Evolutionary conservation across 2,888 invertebrate genomes (phyloP), one percentile per base, ranked within the genome.

Genomic region (Liopterus haemorrhoidalis): DNA sequence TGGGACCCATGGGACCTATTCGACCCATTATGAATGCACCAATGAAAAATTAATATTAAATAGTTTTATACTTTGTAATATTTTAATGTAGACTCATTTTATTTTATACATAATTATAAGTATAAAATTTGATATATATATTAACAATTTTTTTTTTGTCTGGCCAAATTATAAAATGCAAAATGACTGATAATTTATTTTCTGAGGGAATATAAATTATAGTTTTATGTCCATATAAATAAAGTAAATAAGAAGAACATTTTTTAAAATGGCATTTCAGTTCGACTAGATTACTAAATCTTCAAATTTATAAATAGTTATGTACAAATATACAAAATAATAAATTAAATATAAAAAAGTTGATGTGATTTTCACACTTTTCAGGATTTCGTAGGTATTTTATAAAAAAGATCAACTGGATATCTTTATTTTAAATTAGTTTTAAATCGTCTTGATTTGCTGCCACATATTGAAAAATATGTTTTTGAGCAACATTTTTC

Each of bases 1-100:
- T 81, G 71, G 75, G 74, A 6, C 67, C 78, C 1, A 81, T 83
- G 81, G 81, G 81, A 2, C 81, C 79, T 43, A 81, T 85, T 69
- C 71, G 85, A 58, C 84, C 81, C 1, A 71, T 79, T 55, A 76
- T 84, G 72, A 82, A 81, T 64, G 82, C 82, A 48, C 81, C 81
- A 51, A 77, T 78, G 61, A 79, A 71, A 51, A 75, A 59, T 50
- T 52, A 56, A 50, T 45, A 18, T 36, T 28, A n/a, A n/a, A n/a
- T n/a, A n/a, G n/a, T 22, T 16, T 41, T 20, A 8, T 33, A 19
- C 27, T 28, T 5, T 49, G 28, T 46, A 24, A 42, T 43, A 50
- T 32, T 46, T 45, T 39, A 39, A 46, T 14, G 12, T 30, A 21
- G 36, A 15, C 15, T 27, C 21, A 21, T 30, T 21, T 11, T 11